Percentiles rank a stretch among this genome's conserved stretches.
Conservation (phyloP, 1,140 invertebrate species). For the Saccostrea cuccullata region DNA sequence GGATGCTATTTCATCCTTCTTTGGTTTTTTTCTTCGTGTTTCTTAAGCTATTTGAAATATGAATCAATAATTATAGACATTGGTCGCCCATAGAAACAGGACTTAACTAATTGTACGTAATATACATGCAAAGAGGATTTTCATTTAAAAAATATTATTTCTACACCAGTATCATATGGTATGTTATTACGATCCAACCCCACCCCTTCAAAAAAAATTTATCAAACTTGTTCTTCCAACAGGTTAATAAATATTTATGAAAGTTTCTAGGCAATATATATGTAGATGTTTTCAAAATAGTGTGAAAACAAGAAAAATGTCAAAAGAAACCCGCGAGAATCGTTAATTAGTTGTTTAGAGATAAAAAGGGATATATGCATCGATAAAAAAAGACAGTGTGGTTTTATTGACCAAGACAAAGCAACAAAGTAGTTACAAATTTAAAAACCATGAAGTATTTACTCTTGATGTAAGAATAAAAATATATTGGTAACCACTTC, state of each 20-base stretch:
- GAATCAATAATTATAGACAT: not conserved
- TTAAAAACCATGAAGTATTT: conserved; percentile 19
- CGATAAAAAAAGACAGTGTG: not conserved
- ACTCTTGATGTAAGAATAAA: not conserved
- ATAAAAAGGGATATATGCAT: not conserved
- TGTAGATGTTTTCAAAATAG: not conserved
- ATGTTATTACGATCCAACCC: no score
- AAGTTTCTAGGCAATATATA: not conserved
- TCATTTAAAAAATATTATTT: no score
- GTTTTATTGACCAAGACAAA: not conserved
- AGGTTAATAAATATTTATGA: not conserved
- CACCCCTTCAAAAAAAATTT: not conserved
- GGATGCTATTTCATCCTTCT: conserved; percentile 16
- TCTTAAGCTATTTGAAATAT: conserved; percentile 20
- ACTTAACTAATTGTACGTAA: not conserved
- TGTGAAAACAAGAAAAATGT: not conserved
- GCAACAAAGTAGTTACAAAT: not conserved
- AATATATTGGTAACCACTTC: conserved; percentile 10
- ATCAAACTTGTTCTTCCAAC: not conserved
- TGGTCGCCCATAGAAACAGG: not conserved
- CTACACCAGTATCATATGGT: no score
- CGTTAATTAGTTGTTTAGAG: no score
- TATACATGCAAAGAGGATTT: no score
- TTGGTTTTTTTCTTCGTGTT: not conserved
- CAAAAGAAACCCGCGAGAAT: no score